phyloP scores from a whole-genome alignment of 2,888 invertebrate genomes.

The Lamellibrachia columna region DNA sequence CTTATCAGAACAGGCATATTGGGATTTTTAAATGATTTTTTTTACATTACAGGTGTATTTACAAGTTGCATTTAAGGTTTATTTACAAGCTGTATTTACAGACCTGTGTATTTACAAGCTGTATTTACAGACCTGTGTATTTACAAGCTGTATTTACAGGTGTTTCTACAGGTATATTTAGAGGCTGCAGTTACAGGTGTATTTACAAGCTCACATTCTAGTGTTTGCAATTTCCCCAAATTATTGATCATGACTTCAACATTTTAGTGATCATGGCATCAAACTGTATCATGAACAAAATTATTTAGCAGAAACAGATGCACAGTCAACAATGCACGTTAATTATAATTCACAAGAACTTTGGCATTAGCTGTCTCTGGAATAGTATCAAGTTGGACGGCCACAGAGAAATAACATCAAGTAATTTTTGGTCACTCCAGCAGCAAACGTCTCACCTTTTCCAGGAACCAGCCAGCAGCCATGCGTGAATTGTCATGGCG shows the following conservation, averaged over 20 bases:
- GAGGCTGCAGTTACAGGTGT: neutral
- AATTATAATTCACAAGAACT: no score
- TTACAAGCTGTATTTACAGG: no score
- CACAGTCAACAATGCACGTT: no score
- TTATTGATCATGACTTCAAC: neutral
- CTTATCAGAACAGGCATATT: neutral
- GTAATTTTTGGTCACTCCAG: neutral
- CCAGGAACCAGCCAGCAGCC: conserved; percentile 56
- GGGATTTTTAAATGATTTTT: neutral
- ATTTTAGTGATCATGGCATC: neutral
- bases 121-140: no score
- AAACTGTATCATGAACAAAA: neutral
- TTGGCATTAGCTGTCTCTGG: no score
- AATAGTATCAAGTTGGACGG: neutral
- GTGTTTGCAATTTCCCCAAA: neutral
- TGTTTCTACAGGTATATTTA: no score
- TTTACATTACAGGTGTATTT: neutral
- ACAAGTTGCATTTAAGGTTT: neutral
- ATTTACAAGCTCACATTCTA: neutral
- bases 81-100: no score
- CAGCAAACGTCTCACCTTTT: conserved; percentile 44
- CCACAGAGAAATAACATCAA: neutral
- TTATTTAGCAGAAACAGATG: no score
- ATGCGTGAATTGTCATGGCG: conserved; percentile 55
- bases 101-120: no score